Percentiles rank a stretch among this genome's conserved stretches.
These are phyloP conservation scores for Rhamphomyia laevipes DNA, from an alignment of 2,888 invertebrate species.

Conservation along the genomic window DNA sequence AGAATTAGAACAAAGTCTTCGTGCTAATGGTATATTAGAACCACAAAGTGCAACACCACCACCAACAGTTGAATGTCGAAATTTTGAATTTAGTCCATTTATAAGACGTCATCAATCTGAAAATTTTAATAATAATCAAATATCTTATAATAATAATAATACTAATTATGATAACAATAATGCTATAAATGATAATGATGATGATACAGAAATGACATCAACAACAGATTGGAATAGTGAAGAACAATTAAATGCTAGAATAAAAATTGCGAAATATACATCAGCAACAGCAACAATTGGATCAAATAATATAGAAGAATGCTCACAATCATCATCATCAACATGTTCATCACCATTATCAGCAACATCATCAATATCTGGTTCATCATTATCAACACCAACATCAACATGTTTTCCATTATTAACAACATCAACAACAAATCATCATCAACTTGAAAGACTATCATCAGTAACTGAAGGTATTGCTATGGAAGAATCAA, in stretches of 20 bases:
- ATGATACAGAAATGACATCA: too few relatives aligned
- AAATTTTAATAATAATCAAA: too few relatives aligned
- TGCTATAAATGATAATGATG: too few relatives aligned
- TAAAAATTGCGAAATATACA: slow-evolving; percentile 13
- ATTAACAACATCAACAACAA: slow-evolving; percentile 10
- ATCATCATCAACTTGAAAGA: neutral
- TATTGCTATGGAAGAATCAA: neutral
- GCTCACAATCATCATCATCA: neutral
- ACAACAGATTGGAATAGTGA: too few relatives aligned
- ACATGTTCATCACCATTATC: slow-evolving; percentile 7
- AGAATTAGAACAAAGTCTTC: slow-evolving; percentile 64
- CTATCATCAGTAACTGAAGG: slow-evolving; percentile 11
- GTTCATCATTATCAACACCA: neutral
- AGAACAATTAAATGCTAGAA: neutral
- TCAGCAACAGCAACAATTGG: neutral
- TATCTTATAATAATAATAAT: neutral
- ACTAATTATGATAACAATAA: neutral
- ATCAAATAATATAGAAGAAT: neutral
- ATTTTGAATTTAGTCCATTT: neutral
- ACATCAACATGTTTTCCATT: slow-evolving; percentile 8
- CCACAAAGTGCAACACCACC: slow-evolving; percentile 22
- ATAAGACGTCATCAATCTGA: too few relatives aligned
- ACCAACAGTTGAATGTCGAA: slow-evolving; percentile 11
- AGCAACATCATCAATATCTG: slow-evolving; percentile 1
- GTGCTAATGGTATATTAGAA: slow-evolving; percentile 34